Evolutionary conservation across 37 sponge, comb jelly and placozoan species (phyloP).

Genomic region (Theonella swinhoei): DNA sequence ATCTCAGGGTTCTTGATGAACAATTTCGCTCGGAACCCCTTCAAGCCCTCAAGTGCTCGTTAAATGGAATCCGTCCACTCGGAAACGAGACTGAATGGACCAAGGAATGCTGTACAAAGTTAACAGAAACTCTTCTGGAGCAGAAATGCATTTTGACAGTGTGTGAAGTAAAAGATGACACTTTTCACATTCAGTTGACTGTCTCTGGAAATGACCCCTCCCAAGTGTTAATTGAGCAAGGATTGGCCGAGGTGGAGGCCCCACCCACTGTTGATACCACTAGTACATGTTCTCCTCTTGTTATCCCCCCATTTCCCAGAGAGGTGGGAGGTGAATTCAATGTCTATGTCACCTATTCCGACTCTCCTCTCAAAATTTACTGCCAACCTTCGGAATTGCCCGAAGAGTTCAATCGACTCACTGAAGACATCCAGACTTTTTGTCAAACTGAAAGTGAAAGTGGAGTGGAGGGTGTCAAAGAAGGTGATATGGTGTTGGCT

Average conservation of each 20-base stretch:
- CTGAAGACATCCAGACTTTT: conserved; percentile 22
- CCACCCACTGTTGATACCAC: neutral
- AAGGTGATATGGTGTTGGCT: conserved; percentile 7
- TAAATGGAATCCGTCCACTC: neutral
- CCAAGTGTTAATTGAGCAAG: neutral
- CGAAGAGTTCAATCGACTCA: conserved; percentile 49
- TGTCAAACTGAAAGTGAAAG: neutral
- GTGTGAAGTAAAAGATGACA: neutral
- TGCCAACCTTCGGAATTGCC: conserved; percentile 48
- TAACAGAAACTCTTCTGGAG: neutral
- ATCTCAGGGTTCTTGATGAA: conserved; percentile 31
- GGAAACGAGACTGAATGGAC: conserved; percentile 1
- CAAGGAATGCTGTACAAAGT: neutral
- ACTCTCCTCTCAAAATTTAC: conserved; percentile 59
- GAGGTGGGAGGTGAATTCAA: conserved; percentile 14
- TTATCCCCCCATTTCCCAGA: neutral
- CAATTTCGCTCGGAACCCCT: conserved; percentile 41
- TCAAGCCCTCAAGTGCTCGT: conserved; percentile 50
- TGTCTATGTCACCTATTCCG: conserved; percentile 37
- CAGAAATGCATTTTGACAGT: neutral
- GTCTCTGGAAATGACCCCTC: neutral
- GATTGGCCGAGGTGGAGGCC: neutral
- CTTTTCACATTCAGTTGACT: neutral
- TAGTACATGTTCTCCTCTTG: no score
- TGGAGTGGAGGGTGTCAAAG: neutral